phyloP scores from a whole-genome alignment of 2,113 vertebrate genomes.

The Oryzias woworae region DNA sequence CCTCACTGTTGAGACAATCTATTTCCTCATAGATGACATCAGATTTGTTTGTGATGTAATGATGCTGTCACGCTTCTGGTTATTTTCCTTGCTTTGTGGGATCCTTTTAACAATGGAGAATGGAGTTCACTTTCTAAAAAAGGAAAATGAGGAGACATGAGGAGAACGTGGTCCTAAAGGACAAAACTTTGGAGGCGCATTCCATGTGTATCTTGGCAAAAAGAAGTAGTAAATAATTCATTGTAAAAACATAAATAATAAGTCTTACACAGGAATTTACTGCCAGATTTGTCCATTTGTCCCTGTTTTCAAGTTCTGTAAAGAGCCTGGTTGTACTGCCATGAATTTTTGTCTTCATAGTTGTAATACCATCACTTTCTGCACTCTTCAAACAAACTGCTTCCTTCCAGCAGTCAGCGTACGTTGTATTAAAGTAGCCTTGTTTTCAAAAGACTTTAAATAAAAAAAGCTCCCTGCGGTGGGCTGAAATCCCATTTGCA shows the following conservation, averaged over 20 bases:
- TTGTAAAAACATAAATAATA: constrained; percentile 5
- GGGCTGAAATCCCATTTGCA: constrained; percentile 59
- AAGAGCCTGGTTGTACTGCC: constrained; percentile 35
- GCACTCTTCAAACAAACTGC: constrained; percentile 10
- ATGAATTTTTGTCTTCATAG: constrained; percentile 9
- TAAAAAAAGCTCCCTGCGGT: constrained; percentile 39
- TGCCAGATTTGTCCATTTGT: constrained; percentile 54
- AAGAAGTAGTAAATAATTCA: neutral
- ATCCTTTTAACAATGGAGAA: neutral
- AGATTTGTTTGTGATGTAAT: neutral
- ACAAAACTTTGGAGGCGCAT: too few relatives aligned
- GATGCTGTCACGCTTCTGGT: neutral
- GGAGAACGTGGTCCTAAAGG: neutral
- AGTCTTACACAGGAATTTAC: constrained; percentile 42
- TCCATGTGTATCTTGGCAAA: too few relatives aligned
- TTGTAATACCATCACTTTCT: constrained; percentile 14
- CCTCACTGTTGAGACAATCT: neutral
- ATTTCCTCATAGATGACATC: neutral
- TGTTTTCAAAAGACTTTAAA: constrained; percentile 22
- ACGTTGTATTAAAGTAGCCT: constrained; percentile 33
- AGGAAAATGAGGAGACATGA: neutral
- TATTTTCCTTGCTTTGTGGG: neutral
- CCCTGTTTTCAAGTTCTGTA: constrained; percentile 42
- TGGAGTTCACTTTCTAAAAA: neutral
- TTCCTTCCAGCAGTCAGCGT: constrained; percentile 29